Evolutionary conservation across 2,797 vertebrate genomes (phyloP), one percentile per base, ranked within the genome.

Genomic region (Otus scops): DNA sequence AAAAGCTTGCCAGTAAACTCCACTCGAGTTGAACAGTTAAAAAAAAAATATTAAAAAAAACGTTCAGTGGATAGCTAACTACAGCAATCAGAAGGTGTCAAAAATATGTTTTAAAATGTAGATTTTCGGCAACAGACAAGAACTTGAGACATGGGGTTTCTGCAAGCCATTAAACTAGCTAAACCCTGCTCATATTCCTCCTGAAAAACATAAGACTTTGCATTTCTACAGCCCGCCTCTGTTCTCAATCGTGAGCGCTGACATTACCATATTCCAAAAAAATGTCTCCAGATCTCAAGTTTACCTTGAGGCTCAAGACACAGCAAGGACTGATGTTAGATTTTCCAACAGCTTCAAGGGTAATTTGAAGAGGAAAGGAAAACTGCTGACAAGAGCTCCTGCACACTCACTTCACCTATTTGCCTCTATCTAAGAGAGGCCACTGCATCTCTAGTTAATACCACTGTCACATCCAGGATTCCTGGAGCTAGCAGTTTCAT

Each of bases 321-420:
- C 28, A 60, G 84, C 32, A 89, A 78, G 47, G 79, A 57, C 60
- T 64, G 79, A 61, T 36, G 74, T 27, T 61, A 81, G 77, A 71
- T 86, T 92, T 93, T 88, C 90, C 85, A 92, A 61, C 36, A 43
- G 85, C 63, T 92, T 85, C 86, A 82, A 0, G 1, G 27, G 74
- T 68, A 92, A 88, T 75, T 78, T 61, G 83, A 88, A 90, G 50
- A 27, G 63, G 73, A 90, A 57, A 45, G 73, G 75, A 61, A 91
- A 92, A 45, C 27, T 61, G 79, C 83, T 53, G 88, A 81, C 53
- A 61, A 39, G 65, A 71, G 50, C 45, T 77, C 28, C 61, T 45
- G 39, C 32, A 45, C 28, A 3, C 5, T 68, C 41, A 18, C 64
- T 92, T 65, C 18, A 85, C 73, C 43, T 45, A 39, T 19, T 10